Base-by-base conservation (phyloP, 1,140 invertebrate genomes). In the Geopemphigus sp. region DNA sequence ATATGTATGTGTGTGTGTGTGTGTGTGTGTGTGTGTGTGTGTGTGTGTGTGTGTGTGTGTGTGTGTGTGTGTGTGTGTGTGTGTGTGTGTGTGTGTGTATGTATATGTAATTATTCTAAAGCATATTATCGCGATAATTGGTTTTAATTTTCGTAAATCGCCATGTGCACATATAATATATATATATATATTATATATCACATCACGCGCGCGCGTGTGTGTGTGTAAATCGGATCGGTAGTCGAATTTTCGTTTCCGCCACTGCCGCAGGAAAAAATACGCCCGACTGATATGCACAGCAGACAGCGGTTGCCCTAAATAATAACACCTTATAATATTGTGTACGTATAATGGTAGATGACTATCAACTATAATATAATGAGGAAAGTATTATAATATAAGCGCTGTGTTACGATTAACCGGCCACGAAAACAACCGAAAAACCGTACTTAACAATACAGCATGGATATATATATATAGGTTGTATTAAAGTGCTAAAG, bases 181-280 rank as follows among this genome's bases (percentile, higher is more conserved):
- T 61, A 61, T 29, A 8, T 22, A n/a, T 39, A 8, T 29, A n/a
- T n/a, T n/a, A n/a, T n/a, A n/a, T n/a, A n/a, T n/a, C n/a, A n/a
- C n/a, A n/a, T n/a, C n/a, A n/a, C n/a, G n/a, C n/a, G n/a, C 8
- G 57, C 32, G 17, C 17, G 15, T 29, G 14, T 32, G 15, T 22
- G 39, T 24, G n/a, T 24, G 32, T 68, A 39, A 15, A 68, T 68
- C 19, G 5, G 12, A 66, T 66, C 64, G 39, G 39, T 68, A 68
- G 39, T 22, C 14, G n/a, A 68, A 68, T 47, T 68, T 68, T 22
- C 39, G 45, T 68, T 68, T 68, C 64, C 64, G 64, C 64, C 24
- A 68, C 39, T 12, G 64, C 64, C 64, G 32, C 64, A 3, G 64
- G 64, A 68, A n/a, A 68, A 24, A 68, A 47, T 24, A 24, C 14